Evolutionary conservation across 2,797 vertebrate genomes (phyloP), one percentile per base, ranked within the genome.

Genomic region (Notamacropus eugenii): DNA sequence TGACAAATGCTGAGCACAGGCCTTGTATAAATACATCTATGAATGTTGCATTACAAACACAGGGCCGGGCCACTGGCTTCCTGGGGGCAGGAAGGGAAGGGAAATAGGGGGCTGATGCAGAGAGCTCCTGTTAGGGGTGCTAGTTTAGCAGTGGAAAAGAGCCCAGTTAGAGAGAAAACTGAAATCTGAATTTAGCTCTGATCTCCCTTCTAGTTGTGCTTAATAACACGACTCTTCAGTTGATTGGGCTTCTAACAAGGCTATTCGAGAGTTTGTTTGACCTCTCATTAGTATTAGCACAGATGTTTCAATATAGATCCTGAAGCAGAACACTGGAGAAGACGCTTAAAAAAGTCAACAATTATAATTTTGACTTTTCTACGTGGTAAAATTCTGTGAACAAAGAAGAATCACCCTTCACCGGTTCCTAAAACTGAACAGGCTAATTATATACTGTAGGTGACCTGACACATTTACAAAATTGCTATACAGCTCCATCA

Each of bases 391-490:
- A 93, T 97, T 97, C 82, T 40, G 95, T 92, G 95, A 96, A 94
- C 90, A 92, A 93, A 92, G 92, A 96, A 91, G 97, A 97, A 96
- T 97, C 57, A 97, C 95, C 97, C 96, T 98, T 98, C 98, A 97
- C 98, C 96, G 97, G 97, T 96, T 98, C 97, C 95, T 50, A 93
- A 97, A 97, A 97, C 96, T 96, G 97, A 98, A 97, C 94, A 93
- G 96, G 98, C 98, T 98, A 97, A 98, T 98, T 98, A 98, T 98
- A 98, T 98, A 99, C 98, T 98, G 98, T 98, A 97, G 94, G 97
- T 98, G 98, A 97, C 97, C 96, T 93, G 94, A 95, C 97, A 93
- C 97, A 96, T 97, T 98, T 94, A 96, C 96, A 97, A 97, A 97
- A 96, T 92, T 57, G 93, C 94, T 95, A 96, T 97, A 96, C 90